Evolutionary conservation across 2,888 invertebrate species (phyloP).

Genomic region (Hecatera dysodea): DNA sequence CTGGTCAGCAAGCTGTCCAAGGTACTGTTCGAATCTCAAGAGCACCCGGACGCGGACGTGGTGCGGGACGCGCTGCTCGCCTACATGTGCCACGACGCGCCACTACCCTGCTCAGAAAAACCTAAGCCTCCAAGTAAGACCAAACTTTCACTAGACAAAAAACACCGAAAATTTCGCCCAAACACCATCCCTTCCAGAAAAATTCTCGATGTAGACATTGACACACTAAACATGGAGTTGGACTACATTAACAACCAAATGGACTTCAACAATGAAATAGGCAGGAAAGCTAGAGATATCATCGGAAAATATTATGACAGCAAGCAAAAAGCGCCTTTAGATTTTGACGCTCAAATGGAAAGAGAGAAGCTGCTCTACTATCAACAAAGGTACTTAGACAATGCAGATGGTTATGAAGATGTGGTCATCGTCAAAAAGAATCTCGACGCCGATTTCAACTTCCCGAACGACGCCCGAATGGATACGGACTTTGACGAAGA

Average conservation of each 20-base stretch:
- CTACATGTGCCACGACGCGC: slow-evolving; percentile 96
- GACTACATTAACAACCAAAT: slow-evolving; percentile 87
- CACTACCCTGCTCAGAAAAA: slow-evolving; percentile 93
- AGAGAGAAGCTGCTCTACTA: slow-evolving; percentile 87
- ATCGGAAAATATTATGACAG: slow-evolving; percentile 84
- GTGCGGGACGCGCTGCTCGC: slow-evolving; percentile 95
- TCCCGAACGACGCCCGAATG: slow-evolving; percentile 86
- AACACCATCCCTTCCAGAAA: slow-evolving; percentile 73
- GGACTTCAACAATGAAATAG: slow-evolving; percentile 86
- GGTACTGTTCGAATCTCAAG: slow-evolving; percentile 92
- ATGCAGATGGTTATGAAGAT: slow-evolving; percentile 86
- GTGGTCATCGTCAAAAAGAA: slow-evolving; percentile 89
- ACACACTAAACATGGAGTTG: slow-evolving; percentile 84
- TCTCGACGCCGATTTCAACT: slow-evolving; percentile 89
- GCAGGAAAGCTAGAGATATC: slow-evolving; percentile 85
- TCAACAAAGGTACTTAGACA: slow-evolving; percentile 87
- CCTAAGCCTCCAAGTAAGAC: slow-evolving; percentile 66
- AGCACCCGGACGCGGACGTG: slow-evolving; percentile 93
- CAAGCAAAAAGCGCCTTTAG: slow-evolving; percentile 81
- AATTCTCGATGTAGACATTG: slow-evolving; percentile 83
- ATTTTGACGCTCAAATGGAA: slow-evolving; percentile 90
- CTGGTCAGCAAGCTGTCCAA: slow-evolving; percentile 92
- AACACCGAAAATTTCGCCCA: slow-evolving; percentile 69
- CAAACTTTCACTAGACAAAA: slow-evolving; percentile 70
- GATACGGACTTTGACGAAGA: slow-evolving; percentile 88